Conservation (phyloP, 1,140 invertebrate species). For the Melitaea cinxia region DNA sequence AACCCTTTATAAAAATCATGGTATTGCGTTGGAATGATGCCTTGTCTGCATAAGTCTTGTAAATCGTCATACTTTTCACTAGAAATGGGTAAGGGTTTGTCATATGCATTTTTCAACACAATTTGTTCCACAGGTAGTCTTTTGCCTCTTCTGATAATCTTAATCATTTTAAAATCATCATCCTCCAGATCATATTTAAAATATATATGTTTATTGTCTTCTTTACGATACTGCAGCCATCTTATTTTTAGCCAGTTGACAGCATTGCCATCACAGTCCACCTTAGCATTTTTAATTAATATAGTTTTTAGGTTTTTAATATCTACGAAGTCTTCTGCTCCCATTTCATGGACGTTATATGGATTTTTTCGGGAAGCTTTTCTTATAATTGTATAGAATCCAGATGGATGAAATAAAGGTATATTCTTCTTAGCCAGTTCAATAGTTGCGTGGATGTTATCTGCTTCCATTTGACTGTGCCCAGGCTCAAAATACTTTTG, state of each 20-base stretch:
- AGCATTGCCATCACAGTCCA: too few species aligned
- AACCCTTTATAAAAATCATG: neutral
- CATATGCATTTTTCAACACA: neutral
- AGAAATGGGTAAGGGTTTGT: neutral
- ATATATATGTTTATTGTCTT: too few species aligned
- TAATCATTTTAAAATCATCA: conserved; percentile 2
- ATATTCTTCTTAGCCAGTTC: conserved; percentile 29
- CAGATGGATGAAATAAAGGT: conserved; percentile 26
- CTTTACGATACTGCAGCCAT: conserved; percentile 6
- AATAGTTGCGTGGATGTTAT: conserved; percentile 32
- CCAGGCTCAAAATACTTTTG: conserved; percentile 31
- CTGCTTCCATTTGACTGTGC: conserved; percentile 32
- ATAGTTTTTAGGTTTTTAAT: too few species aligned
- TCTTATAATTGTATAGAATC: too few species aligned
- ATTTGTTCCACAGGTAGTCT: conserved; percentile 1
- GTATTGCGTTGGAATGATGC: conserved; percentile 1
- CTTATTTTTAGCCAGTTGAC: too few species aligned
- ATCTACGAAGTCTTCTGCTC: too few species aligned
- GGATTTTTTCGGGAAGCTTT: too few species aligned
- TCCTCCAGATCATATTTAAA: neutral
- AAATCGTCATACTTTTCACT: neutral
- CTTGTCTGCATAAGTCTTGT: neutral
- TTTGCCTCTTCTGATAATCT: neutral
- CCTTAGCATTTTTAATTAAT: too few species aligned
- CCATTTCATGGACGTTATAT: too few species aligned